Conservation (phyloP, 2,797 vertebrate genomes). For the Hyperoplus lanceolatus region DNA sequence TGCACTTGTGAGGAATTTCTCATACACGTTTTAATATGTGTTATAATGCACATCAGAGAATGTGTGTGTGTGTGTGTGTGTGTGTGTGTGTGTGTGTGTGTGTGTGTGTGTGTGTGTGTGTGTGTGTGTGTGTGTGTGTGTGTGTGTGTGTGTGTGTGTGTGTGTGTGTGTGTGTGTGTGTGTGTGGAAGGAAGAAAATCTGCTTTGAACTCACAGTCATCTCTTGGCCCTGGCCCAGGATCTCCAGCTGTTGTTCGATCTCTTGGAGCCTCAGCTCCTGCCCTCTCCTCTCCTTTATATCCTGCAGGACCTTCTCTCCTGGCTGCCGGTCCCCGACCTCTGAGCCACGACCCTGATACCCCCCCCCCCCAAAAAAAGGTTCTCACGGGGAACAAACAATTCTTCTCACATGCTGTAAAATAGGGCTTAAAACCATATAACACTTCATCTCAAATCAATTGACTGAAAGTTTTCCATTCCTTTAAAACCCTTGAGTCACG, state of each 20-base stretch:
- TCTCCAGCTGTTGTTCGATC: slow-evolving; percentile 91
- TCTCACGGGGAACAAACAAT: slow-evolving; percentile 66
- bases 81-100: slow-evolving; percentile 43
- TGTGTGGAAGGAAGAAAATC: slow-evolving; percentile 36
- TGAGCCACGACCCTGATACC: slow-evolving; percentile 74
- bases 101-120: slow-evolving; percentile 47
- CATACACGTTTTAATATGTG: slow-evolving; percentile 47
- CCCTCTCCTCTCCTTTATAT: slow-evolving; percentile 87
- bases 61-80: slow-evolving; percentile 21
- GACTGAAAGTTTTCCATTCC: slow-evolving; percentile 45
- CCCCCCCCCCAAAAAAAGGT: slow-evolving; percentile 70
- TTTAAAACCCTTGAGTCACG: slow-evolving; percentile 15
- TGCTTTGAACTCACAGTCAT: slow-evolving; percentile 83
- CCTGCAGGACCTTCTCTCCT: slow-evolving; percentile 90
- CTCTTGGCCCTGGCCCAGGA: slow-evolving; percentile 79
- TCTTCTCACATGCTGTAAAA: slow-evolving; percentile 55
- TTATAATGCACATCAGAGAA: slow-evolving; percentile 24
- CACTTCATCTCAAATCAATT: slow-evolving; percentile 43
- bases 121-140: slow-evolving; percentile 29
- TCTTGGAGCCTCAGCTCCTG: slow-evolving; percentile 89
- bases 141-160: slow-evolving; percentile 21
- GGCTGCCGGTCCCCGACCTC: slow-evolving; percentile 80
- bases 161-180: slow-evolving; percentile 51
- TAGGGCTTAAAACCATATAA: slow-evolving; percentile 30
- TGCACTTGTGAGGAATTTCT: slow-evolving; percentile 62